Evolutionary conservation across 2,797 vertebrate genomes (phyloP), one percentile per base, ranked within the genome.

Genomic region (Craterocephalus amniculus): DNA sequence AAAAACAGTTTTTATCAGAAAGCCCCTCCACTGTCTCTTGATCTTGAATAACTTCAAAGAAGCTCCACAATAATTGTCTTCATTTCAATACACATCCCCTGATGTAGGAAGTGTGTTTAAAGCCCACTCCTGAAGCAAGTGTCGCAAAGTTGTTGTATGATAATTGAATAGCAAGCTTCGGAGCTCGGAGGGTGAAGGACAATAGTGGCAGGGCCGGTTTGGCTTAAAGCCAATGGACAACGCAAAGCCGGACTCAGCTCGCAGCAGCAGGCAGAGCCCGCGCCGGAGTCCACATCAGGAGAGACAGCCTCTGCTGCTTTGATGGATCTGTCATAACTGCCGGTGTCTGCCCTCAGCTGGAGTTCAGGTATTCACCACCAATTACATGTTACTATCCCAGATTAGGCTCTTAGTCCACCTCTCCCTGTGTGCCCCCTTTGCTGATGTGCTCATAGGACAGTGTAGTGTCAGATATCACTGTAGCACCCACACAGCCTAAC

Each of bases 241-340:
- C 75, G 85, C 81, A 71, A 78, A 76, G 84, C 59, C 52, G 79
- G 74, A 81, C 85, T 88, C 75, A 51, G 91, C 83, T 85, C 89
- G 79, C 81, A 87, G 91, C 81, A 64, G 90, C 89, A 83, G 86
- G 82, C 85, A 69, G 83, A 81, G 81, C 85, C 83, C 89, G 87
- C 71, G 80, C 87, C 83, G 72, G 85, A 85, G 89, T 92, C 90
- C 91, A 81, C 93, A 88, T 91, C 85, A 90, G 90, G 88, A 92
- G 88, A 93, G 92, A 93, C 93, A 89, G 88, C 87, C 79, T 87
- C 89, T 40, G 83, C 88, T 87, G 91, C 90, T 93, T 93, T 94
- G 92, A 94, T 92, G 92, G 92, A 93, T 95, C 90, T 91, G 92
- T 91, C 92, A 91, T 90, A 88, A 90, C 87, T 86, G 91, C 83